These are phyloP conservation scores for Tinamus major DNA, from an alignment of 2,797 vertebrate genomes.

Conservation along the genomic window DNA sequence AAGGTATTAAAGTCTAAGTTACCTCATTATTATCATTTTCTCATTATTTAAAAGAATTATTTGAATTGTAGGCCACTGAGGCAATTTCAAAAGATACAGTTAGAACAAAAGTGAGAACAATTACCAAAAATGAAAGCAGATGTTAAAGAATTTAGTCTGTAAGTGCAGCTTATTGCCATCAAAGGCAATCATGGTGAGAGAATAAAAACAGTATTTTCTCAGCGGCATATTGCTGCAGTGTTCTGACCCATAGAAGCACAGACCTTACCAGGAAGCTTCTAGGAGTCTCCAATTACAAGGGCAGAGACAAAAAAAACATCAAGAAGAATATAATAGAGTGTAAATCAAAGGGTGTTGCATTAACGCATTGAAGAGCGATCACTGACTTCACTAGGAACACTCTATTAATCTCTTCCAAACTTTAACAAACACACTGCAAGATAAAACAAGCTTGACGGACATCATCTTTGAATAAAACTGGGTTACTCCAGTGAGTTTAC, in stretches of 20 bases:
- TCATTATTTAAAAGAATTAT: neutral
- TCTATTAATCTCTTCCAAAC: neutral
- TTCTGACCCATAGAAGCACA: neutral
- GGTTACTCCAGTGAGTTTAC: neutral
- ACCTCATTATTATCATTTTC: neutral
- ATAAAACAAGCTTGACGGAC: neutral
- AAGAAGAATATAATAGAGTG: neutral
- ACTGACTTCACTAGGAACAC: neutral
- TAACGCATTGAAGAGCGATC: neutral
- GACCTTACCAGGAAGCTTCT: neutral
- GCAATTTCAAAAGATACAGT: neutral
- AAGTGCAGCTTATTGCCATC: neutral
- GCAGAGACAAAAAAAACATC: neutral
- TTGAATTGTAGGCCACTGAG: neutral
- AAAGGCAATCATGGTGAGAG: rapidly evolving
- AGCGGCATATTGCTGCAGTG: neutral
- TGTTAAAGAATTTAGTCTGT: neutral
- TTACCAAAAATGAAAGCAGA: neutral
- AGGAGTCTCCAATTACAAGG: neutral
- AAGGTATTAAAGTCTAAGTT: neutral
- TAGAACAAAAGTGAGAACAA: neutral
- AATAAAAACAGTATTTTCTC: neutral
- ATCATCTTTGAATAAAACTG: rapidly evolving
- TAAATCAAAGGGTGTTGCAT: neutral
- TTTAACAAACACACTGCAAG: neutral